Base-by-base conservation (phyloP, 1,140 invertebrate genomes). In the Eulimnadia texana region DNA sequence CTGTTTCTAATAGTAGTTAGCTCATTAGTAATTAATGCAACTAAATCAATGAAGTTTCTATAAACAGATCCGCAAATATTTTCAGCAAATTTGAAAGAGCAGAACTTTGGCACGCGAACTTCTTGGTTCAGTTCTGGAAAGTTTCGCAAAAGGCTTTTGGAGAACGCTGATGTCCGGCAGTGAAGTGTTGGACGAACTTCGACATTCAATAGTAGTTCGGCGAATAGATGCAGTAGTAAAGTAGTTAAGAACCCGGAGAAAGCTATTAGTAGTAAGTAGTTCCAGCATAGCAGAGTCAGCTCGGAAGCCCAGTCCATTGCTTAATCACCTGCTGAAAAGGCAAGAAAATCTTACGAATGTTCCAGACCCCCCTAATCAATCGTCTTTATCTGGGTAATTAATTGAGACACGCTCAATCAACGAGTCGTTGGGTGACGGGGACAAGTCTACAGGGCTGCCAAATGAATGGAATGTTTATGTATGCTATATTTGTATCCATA, bases 121-220 rank as follows among this genome's bases (percentile, higher is more conserved):
- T 20, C 10, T 13, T 20, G 20, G 13, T 33, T 27, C 13, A 57
- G 25, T 29, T 27, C 55, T 19, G 55, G 55, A 11, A 57, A 16
- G 20, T 27, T 28, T 23, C 55, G n/a, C 3, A 57, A 29, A 1
- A 57, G 13, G 27, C 55, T 57, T 27, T 33, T 20, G 10, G 55
- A 57, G 24, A 57, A n/a, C 11, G 55, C 25, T 13, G 55, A 57
- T 29, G 28, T 27, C n/a, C 55, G 55, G 29, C 33, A 57, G 25
- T 57, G 55, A 23, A 57, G 33, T 27, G 24, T 22, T 20, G 55
- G 55, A 16, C 28, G 11, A 20, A 57, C 55, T 16, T 23, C 20
- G 16, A 42, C 16, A 42, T 16, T 42, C 16, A 9, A 16, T 16
- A 42, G 16, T 6, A 16, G 33, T 16, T 16, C 16, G 6, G 33